Percentiles rank a stretch among this genome's conserved stretches.
phyloP scores from a whole-genome alignment of 1,140 invertebrate genomes.

The Cheumatopsyche charites region DNA sequence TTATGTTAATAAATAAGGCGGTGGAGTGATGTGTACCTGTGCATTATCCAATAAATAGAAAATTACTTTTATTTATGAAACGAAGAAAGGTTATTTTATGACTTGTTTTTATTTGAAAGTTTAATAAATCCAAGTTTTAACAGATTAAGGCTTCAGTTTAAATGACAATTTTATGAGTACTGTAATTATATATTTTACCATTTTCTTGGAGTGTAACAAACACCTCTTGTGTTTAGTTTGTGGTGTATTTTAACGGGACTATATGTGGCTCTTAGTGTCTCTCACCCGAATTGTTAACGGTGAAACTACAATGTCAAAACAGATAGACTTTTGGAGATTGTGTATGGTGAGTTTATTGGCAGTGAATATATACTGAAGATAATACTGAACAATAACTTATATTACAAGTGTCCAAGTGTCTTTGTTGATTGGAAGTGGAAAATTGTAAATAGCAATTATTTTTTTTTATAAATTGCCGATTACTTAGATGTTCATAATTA shows the following conservation, averaged over 20 bases:
- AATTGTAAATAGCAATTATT: conserved; percentile 47
- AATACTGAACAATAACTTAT: conserved; percentile 10
- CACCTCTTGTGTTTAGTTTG: neutral
- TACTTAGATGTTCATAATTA: conserved; percentile 47
- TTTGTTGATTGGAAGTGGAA: conserved; percentile 48
- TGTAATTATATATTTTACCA: conserved; percentile 26
- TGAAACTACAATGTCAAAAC: neutral
- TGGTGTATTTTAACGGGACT: neutral
- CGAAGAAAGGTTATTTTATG: conserved; percentile 34
- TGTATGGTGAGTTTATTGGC: conserved; percentile 8
- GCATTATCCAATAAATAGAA: conserved; percentile 30
- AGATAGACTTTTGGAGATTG: neutral
- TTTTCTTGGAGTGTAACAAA: conserved; percentile 26
- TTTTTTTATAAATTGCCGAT: conserved; percentile 46
- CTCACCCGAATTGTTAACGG: neutral
- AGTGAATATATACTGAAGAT: neutral
- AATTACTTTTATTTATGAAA: conserved; percentile 37
- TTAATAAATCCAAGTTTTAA: conserved; percentile 30
- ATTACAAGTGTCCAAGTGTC: conserved; percentile 47
- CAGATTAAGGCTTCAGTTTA: conserved; percentile 32
- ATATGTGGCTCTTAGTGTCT: neutral
- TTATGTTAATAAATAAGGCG: conserved; percentile 26
- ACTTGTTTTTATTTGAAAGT: conserved; percentile 37
- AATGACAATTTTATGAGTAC: conserved; percentile 20
- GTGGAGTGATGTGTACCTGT: conserved; percentile 35